Conservation (phyloP, 2,797 vertebrate species). For the Craterocephalus amniculus region DNA sequence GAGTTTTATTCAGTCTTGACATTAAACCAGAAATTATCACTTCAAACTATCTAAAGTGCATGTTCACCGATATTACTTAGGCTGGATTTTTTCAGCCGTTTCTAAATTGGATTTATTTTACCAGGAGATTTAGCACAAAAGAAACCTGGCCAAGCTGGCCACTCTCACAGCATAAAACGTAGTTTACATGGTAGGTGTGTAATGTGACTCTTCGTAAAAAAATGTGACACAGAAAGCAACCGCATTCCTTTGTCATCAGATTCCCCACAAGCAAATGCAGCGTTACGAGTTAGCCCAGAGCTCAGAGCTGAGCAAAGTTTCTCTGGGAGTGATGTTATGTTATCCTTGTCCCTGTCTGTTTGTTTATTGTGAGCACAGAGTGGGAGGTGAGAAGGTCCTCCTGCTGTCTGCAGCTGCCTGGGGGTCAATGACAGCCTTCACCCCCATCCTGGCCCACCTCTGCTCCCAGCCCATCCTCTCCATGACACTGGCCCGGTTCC, state of each 20-base stretch:
- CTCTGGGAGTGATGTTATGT: background rate
- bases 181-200: background rate
- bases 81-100: background rate
- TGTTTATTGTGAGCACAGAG: conserved; percentile 72
- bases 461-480: conserved; percentile 89
- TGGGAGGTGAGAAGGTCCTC: conserved; percentile 96
- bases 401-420: conserved; percentile 91
- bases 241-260: no score
- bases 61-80: background rate
- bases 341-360: background rate
- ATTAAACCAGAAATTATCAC: background rate
- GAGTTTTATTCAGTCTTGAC: background rate
- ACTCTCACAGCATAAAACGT: background rate
- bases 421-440: conserved; percentile 91
- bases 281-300: background rate
- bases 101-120: background rate
- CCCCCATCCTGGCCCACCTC: conserved; percentile 87
- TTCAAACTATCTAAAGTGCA: background rate
- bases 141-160: background rate
- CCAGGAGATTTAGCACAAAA: background rate
- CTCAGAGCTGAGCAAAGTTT: background rate
- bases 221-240: background rate
- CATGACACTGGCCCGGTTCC: conserved; percentile 90
- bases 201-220: background rate
- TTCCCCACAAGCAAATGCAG: background rate